Conservation (phyloP, 2,888 invertebrate genomes). For the Pheosia tremula region DNA sequence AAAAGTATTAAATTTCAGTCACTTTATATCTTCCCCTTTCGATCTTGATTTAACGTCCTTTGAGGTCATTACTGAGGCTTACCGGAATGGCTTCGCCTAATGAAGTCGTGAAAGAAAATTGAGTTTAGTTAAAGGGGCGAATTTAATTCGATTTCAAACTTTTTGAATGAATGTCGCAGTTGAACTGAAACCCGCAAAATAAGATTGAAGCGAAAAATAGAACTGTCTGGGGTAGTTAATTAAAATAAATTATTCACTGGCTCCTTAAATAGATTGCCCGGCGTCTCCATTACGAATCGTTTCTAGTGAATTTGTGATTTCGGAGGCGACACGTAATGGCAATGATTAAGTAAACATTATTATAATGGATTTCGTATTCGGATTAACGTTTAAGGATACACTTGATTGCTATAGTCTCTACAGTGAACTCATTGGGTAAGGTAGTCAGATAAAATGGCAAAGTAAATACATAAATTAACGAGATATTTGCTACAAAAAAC, state of each 20-base stretch:
- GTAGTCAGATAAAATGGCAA: neutral
- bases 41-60: slow-evolving; percentile 82
- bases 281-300: slow-evolving; percentile 67
- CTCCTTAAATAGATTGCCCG: slow-evolving; percentile 66
- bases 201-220: slow-evolving; percentile 73
- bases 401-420: no score
- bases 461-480: neutral
- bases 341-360: slow-evolving; percentile 48
- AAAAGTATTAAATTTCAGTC: slow-evolving; percentile 78
- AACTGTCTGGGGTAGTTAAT: slow-evolving; percentile 71
- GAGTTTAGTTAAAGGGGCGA: slow-evolving; percentile 83
- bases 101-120: slow-evolving; percentile 83
- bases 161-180: slow-evolving; percentile 79
- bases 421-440: no score
- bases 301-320: slow-evolving; percentile 59
- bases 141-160: slow-evolving; percentile 83
- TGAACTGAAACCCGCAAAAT: slow-evolving; percentile 68
- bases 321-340: slow-evolving; percentile 49
- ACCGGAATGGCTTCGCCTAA: slow-evolving; percentile 80
- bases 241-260: slow-evolving; percentile 77
- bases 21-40: slow-evolving; percentile 75
- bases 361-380: slow-evolving; percentile 23
- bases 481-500: neutral
- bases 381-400: slow-evolving; percentile 17
- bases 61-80: slow-evolving; percentile 81